Conservation (phyloP, 2,113 vertebrate species). For the Prunella himalayana region DNA sequence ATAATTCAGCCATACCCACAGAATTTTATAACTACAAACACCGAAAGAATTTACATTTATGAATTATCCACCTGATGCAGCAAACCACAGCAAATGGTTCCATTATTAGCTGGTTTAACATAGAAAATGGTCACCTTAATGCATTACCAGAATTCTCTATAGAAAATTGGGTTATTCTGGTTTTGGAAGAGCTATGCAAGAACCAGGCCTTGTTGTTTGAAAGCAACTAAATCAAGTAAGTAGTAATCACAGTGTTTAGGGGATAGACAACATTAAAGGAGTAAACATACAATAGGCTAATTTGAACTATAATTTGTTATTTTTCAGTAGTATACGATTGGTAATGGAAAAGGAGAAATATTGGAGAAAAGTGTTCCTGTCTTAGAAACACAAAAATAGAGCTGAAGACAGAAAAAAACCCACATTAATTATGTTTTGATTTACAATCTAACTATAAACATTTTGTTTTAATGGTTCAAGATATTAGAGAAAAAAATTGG, state of each 20-base stretch:
- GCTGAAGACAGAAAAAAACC: background rate
- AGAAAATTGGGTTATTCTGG: background rate
- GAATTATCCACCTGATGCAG: background rate
- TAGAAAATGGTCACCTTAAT: background rate
- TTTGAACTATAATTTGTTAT: background rate
- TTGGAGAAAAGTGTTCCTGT: background rate
- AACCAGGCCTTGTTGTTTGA: background rate
- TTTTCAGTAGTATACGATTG: background rate
- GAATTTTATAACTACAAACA: background rate
- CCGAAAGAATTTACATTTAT: background rate
- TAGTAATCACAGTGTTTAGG: fast-evolving
- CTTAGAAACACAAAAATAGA: background rate
- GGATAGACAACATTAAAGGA: background rate
- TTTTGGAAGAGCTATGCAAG: background rate
- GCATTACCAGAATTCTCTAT: background rate
- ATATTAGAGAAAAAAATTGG: background rate
- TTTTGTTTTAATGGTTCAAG: background rate
- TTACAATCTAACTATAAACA: background rate
- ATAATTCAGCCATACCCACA: fast-evolving
- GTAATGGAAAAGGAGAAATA: background rate
- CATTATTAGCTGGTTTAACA: background rate
- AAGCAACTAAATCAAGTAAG: background rate
- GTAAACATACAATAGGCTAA: background rate
- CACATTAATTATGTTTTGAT: background rate
- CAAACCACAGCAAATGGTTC: background rate